Evolutionary conservation across 2,113 vertebrate species (phyloP), one percentile per base, ranked within the genome.

Genomic region (Corythaeola cristata): DNA sequence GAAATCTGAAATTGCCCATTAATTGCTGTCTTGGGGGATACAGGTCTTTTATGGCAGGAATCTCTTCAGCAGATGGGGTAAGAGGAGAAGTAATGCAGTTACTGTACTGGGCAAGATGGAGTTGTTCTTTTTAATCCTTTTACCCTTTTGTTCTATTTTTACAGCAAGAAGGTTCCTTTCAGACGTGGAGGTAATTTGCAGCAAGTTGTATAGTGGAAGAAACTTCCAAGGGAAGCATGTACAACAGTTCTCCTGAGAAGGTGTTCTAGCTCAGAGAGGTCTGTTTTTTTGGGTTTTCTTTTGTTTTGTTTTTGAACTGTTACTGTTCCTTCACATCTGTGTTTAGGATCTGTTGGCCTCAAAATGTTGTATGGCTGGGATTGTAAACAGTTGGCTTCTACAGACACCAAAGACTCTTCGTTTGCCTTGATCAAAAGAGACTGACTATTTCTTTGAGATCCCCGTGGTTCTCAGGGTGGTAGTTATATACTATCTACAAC

Each of bases 21-120:
- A 92, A 92, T 90, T 92, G 53, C 55, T 58, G 68, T 94, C 90
- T 92, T 53, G 5, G 63, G 78, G 68, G 86, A 94, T 44, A 72
- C 27, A 67, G 41, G 55, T 72, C 53, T 84, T 85, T 85, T 60
- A 77, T 15, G 27, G 26, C 53, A 77, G 66, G 49, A 76, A 88
- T 72, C 3, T 72, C 78, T 94, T 84, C 55, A 73, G 63, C 73
- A 81, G 82, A 63, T 58, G 44, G 41, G 52, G 33, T 75, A 75
- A 71, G 72, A 83, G 49, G 10, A 77, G 71, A n/a, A 79, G 50
- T 18, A 76, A 88, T 35, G 18, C 23, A 41, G 32, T 35, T 45
- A 56, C 39, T 56, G n/a, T 41, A 39, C 44, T 45, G 64, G 58
- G 50, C 32, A 94, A 90, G 64, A 63, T 15, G n/a, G 17, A 49